Conservation (phyloP, 53 echinoderm and acorn worm species). For the Echinometra lucunter region DNA sequence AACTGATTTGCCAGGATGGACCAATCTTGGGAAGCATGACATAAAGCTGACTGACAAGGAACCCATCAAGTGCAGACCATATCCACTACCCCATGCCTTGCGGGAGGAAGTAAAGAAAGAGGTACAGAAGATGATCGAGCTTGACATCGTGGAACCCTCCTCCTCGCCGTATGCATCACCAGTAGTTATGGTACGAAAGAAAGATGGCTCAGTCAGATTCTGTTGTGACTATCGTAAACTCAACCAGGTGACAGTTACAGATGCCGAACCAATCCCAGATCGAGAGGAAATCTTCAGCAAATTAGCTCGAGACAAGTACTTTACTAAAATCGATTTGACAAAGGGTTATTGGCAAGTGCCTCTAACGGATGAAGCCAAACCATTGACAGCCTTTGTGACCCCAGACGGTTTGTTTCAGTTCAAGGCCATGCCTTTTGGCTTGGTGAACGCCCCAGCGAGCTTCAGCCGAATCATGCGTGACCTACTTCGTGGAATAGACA, state of each 20-base stretch:
- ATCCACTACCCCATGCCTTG: constrained; percentile 55
- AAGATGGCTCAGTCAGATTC: constrained; percentile 48
- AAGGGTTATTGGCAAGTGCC: constrained; percentile 75
- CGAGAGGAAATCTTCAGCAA: constrained; percentile 61
- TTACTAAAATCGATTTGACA: constrained; percentile 53
- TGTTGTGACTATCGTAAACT: constrained; percentile 63
- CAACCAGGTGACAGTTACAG: constrained; percentile 56
- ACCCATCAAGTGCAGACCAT: constrained; percentile 48
- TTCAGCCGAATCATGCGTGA: too few relatives aligned
- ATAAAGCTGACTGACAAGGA: constrained; percentile 13
- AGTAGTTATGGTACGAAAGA: constrained; percentile 63
- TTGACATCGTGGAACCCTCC: constrained; percentile 60
- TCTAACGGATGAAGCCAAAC: constrained; percentile 30
- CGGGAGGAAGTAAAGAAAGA: constrained; percentile 38
- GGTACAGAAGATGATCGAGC: constrained; percentile 58
- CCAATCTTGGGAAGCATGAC: constrained; percentile 49
- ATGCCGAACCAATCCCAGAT: constrained; percentile 67
- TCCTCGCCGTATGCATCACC: constrained; percentile 70
- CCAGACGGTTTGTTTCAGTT: constrained; percentile 68
- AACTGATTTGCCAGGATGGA: constrained; percentile 52
- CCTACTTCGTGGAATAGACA: constrained; percentile 13
- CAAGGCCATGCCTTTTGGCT: constrained; percentile 66
- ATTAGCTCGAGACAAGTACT: constrained; percentile 7
- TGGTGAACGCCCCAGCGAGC: constrained; percentile 69
- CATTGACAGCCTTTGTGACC: constrained; percentile 63